Evolutionary conservation across 2,888 invertebrate species (phyloP).

Genomic region (Mythimna pallens): DNA sequence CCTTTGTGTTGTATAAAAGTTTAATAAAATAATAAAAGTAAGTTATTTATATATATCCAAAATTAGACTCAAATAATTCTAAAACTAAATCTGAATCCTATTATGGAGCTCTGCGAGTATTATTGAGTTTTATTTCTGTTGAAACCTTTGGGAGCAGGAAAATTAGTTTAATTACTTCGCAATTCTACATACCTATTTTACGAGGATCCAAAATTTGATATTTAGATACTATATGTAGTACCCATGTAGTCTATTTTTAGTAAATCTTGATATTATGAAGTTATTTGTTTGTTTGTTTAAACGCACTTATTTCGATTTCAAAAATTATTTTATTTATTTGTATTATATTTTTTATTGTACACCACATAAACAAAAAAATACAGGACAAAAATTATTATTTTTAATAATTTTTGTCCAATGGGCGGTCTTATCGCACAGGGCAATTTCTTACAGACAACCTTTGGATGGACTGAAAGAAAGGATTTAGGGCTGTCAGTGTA

Average conservation of each 20-base stretch:
- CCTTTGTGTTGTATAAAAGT: neutral
- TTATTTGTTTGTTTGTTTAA: too few species aligned
- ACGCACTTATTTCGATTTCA: too few species aligned
- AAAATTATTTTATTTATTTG: too few species aligned
- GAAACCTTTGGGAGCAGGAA: neutral
- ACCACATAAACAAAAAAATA: too few species aligned
- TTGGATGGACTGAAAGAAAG: too few species aligned
- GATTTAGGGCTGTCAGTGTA: too few species aligned
- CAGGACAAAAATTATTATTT: too few species aligned
- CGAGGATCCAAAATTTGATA: neutral
- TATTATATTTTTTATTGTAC: too few species aligned
- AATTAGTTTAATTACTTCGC: slow-evolving; percentile 13
- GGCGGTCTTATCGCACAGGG: too few species aligned
- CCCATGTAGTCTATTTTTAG: slow-evolving; percentile 24
- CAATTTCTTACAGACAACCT: too few species aligned
- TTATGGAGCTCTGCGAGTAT: neutral
- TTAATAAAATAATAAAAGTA: neutral
- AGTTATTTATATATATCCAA: neutral
- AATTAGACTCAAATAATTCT: slow-evolving; percentile 4
- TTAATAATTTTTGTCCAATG: too few species aligned
- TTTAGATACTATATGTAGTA: neutral
- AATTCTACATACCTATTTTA: slow-evolving; percentile 23
- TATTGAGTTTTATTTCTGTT: neutral
- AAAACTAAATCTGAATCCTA: neutral
- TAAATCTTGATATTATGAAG: neutral